phyloP scores from a whole-genome alignment of 2,888 invertebrate genomes.

The Drosophila trichaetosa region DNA sequence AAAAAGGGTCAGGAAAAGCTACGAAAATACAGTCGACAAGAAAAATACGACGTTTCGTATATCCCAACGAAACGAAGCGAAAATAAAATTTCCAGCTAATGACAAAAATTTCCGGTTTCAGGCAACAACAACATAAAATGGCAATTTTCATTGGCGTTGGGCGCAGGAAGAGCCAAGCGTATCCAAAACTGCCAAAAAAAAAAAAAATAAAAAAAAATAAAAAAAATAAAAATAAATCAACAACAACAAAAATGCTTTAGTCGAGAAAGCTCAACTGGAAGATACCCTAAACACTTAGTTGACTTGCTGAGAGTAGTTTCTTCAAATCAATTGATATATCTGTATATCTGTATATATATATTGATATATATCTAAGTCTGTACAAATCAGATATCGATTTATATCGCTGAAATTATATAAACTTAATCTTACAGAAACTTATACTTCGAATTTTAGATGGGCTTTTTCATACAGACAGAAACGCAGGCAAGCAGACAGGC shows the following conservation, averaged over 20 bases:
- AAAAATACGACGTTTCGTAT: conserved; percentile 20
- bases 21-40: conserved; percentile 53
- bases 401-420: not conserved
- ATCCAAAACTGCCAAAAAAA: conserved; percentile 17
- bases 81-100: conserved; percentile 78
- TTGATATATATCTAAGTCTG: too few species aligned
- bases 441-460: not conserved
- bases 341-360: too few species aligned
- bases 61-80: conserved; percentile 66
- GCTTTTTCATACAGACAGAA: not conserved
- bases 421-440: not conserved
- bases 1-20: conserved; percentile 66
- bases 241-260: not conserved
- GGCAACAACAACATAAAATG: conserved; percentile 43
- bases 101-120: conserved; percentile 77
- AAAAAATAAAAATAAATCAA: conserved; percentile 10
- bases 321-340: not conserved
- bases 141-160: conserved; percentile 43
- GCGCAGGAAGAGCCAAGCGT: conserved; percentile 48
- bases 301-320: not conserved
- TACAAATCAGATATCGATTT: not conserved
- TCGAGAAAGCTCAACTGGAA: not conserved
- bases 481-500: not conserved
- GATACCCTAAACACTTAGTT: not conserved
- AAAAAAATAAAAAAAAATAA: not conserved